phyloP scores from a whole-genome alignment of 2,888 invertebrate genomes.

The Abscondita cerata region DNA sequence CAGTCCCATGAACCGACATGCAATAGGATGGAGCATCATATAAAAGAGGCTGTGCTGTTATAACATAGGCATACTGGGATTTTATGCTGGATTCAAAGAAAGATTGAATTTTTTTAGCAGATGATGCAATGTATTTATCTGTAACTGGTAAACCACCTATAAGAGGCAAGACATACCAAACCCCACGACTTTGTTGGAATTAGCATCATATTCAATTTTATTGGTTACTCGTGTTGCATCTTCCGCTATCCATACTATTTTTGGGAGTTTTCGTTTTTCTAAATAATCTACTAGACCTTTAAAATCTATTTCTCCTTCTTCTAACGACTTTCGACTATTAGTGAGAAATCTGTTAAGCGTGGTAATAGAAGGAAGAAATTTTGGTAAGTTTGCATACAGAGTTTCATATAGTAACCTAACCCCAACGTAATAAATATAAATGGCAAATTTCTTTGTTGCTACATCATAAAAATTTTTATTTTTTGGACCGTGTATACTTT shows the following conservation, averaged over 20 bases:
- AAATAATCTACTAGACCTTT: neutral
- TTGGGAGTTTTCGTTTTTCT: neutral
- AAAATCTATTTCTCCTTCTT: neutral
- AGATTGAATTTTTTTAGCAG: constrained; percentile 17
- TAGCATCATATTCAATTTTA: neutral
- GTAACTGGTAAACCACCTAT: neutral
- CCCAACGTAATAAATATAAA: neutral
- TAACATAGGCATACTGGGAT: constrained; percentile 33
- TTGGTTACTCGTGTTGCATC: neutral
- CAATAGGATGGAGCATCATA: constrained; percentile 34
- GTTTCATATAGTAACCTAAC: neutral
- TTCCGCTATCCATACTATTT: neutral
- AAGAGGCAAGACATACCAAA: constrained; percentile 1
- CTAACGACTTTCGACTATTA: neutral
- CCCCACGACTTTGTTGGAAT: neutral
- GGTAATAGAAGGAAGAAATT: neutral
- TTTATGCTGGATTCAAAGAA: constrained; percentile 15
- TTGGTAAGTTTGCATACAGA: neutral
- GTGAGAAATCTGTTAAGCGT: neutral
- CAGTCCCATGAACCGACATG: constrained; percentile 40
- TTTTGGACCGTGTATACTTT: neutral
- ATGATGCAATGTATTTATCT: neutral
- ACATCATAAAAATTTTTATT: neutral
- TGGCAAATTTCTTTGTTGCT: neutral
- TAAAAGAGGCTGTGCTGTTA: constrained; percentile 40